Conservation (phyloP, 1,140 invertebrate species). For the Apis florea region DNA sequence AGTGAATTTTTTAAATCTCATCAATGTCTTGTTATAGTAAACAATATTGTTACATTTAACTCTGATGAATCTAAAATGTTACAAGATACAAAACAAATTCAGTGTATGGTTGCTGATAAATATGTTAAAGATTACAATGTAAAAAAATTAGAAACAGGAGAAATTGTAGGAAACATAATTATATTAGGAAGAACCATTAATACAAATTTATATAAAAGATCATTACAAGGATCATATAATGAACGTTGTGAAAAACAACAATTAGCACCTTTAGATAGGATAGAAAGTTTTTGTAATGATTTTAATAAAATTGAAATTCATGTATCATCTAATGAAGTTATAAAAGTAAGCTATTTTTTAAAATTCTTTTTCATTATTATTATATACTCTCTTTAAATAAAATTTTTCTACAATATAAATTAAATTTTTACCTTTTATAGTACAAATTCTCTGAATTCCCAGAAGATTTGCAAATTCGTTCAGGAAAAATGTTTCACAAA, state of each 20-base stretch:
- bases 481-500: conserved; percentile 70
- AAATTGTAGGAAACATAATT: conserved; percentile 63
- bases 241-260: conserved; percentile 62
- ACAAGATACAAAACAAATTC: conserved; percentile 49
- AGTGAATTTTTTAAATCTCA: conserved; percentile 83
- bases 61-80: conserved; percentile 4
- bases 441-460: conserved; percentile 21
- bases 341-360: conserved; percentile 18
- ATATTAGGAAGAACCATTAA: conserved; percentile 31
- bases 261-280: conserved; percentile 48
- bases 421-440: conserved; percentile 49
- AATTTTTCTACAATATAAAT: conserved; percentile 4
- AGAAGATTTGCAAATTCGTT: conserved; percentile 59
- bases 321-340: not conserved
- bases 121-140: conserved; percentile 68
- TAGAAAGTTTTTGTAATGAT: conserved; percentile 50
- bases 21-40: conserved; percentile 84
- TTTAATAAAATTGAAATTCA: conserved; percentile 22
- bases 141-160: conserved; percentile 44
- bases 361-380: conserved; percentile 28
- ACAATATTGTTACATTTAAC: conserved; percentile 83
- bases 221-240: conserved; percentile 70
- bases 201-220: conserved; percentile 14
- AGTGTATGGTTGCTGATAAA: conserved; percentile 59
- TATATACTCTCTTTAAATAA: conserved; percentile 4